phyloP scores from a whole-genome alignment of 2,113 vertebrate species.

The Perccottus glenii region DNA sequence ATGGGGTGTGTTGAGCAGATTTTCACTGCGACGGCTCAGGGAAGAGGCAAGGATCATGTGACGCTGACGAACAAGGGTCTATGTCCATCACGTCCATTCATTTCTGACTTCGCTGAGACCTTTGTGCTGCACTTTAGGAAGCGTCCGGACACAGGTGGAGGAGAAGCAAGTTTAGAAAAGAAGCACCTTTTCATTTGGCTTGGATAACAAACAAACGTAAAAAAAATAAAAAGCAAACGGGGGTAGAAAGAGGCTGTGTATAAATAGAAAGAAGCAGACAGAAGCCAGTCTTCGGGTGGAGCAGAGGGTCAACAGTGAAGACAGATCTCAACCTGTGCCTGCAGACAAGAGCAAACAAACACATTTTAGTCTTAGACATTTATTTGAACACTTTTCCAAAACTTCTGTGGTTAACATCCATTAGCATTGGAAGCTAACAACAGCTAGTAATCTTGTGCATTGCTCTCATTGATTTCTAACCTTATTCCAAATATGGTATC shows the following conservation, averaged over 20 bases:
- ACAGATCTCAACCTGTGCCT: slow-evolving; percentile 74
- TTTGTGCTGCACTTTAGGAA: slow-evolving; percentile 41
- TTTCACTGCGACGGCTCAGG: slow-evolving; percentile 17
- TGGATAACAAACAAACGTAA: slow-evolving; percentile 53
- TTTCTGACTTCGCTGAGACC: slow-evolving; percentile 23
- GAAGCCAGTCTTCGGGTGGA: slow-evolving; percentile 39
- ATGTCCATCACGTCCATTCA: slow-evolving; percentile 13
- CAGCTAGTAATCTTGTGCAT: not conserved
- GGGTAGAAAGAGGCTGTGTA: slow-evolving; percentile 47
- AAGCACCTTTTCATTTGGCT: slow-evolving; percentile 82
- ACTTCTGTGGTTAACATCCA: not conserved
- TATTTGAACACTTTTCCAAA: not conserved
- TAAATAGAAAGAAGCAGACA: slow-evolving; percentile 63
- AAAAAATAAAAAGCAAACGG: slow-evolving; percentile 21
- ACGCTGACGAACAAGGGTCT: not conserved
- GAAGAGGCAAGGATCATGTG: not conserved
- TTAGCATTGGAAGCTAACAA: slow-evolving; percentile 2
- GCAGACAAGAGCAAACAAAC: slow-evolving; percentile 21
- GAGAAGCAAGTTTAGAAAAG: slow-evolving; percentile 53
- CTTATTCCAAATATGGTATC: slow-evolving; percentile 4
- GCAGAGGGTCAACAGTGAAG: slow-evolving; percentile 9
- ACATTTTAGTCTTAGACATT: not conserved
- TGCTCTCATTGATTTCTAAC: not conserved
- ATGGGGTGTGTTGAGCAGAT: not conserved
- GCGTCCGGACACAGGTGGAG: slow-evolving; percentile 24